Conservation (phyloP, 2,797 vertebrate species). For the Threskiornis aethiopicus region DNA sequence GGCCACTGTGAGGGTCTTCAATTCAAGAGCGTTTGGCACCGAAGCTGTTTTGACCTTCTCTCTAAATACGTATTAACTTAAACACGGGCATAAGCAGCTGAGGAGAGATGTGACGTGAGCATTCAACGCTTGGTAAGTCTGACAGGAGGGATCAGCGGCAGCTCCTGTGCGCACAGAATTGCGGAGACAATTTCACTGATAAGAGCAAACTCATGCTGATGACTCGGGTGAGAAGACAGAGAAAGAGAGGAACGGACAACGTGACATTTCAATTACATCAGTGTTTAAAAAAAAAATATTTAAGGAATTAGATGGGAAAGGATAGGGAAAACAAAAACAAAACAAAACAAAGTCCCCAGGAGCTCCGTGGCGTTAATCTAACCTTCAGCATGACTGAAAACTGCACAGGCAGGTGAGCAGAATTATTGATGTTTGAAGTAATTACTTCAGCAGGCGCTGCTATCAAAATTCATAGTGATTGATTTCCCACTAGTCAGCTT, state of each 20-base stretch:
- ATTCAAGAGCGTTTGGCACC: neutral
- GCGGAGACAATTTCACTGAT: slow-evolving; percentile 22
- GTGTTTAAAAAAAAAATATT: neutral
- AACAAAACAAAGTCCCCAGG: neutral
- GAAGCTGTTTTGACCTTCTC: neutral
- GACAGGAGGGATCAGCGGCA: slow-evolving; percentile 31
- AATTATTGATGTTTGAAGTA: slow-evolving; percentile 67
- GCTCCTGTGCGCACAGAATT: neutral
- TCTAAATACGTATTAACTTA: neutral
- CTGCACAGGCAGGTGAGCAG: slow-evolving; percentile 56
- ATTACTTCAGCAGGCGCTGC: slow-evolving; percentile 65
- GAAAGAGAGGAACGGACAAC: neutral
- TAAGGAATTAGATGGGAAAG: neutral
- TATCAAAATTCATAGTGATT: slow-evolving; percentile 73
- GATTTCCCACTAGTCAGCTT: slow-evolving; percentile 70
- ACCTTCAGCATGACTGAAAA: slow-evolving; percentile 56
- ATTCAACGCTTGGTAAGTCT: neutral
- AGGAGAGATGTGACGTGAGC: neutral
- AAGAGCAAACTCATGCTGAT: slow-evolving; percentile 7
- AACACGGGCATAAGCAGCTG: neutral
- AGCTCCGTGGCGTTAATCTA: slow-evolving; percentile 26
- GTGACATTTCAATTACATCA: slow-evolving; percentile 30
- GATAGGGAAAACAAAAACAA: slow-evolving; percentile 23
- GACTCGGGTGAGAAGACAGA: slow-evolving; percentile 5
- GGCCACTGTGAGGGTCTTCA: neutral